Evolutionary conservation across 2,797 vertebrate species (phyloP).

Genomic region (Urocyon cinereoargenteus): DNA sequence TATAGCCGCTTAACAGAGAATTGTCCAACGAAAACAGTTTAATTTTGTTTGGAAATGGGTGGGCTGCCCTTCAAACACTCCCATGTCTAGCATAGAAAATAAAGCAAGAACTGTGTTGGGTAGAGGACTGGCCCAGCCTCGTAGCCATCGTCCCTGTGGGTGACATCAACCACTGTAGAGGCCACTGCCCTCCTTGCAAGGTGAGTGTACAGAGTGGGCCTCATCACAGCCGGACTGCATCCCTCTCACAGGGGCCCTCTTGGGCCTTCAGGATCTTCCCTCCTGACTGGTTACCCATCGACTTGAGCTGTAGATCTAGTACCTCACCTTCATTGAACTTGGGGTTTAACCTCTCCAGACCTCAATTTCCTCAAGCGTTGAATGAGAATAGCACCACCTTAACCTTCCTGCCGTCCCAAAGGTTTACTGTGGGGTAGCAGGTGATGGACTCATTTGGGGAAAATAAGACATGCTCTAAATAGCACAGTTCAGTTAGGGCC

Average conservation of each 20-base stretch:
- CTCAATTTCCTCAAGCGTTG: background rate
- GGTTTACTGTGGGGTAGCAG: background rate
- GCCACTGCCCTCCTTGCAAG: background rate
- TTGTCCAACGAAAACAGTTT: conserved; percentile 82
- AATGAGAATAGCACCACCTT: background rate
- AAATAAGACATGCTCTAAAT: background rate
- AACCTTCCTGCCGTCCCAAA: background rate
- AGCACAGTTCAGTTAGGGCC: background rate
- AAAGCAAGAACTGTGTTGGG: background rate
- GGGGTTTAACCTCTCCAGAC: background rate
- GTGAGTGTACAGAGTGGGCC: background rate
- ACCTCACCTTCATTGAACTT: background rate
- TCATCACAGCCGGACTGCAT: background rate
- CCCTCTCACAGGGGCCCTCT: background rate
- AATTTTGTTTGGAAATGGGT: conserved; percentile 82
- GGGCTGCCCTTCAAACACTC: conserved; percentile 65
- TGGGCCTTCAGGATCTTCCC: conserved; percentile 32
- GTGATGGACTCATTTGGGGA: background rate
- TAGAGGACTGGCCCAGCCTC: background rate
- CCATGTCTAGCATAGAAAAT: conserved; percentile 16
- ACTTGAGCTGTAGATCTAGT: background rate
- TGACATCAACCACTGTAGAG: background rate
- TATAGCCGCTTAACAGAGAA: conserved; percentile 85
- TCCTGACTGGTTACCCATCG: background rate
- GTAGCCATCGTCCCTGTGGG: background rate